phyloP scores from a whole-genome alignment of 1,140 invertebrate species.

The Ips typographus region DNA sequence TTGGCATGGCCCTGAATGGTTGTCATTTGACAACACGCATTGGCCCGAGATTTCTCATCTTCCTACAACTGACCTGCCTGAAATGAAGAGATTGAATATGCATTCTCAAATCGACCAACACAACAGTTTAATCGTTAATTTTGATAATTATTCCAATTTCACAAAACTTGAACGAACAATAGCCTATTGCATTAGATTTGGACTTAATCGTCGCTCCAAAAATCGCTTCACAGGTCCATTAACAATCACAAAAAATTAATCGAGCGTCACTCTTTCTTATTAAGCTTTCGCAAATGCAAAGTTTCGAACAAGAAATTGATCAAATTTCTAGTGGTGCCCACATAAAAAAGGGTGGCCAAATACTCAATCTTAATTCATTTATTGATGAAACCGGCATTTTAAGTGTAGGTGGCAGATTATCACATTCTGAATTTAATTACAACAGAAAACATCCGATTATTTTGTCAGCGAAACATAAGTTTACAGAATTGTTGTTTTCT shows the following conservation, averaged over 20 bases:
- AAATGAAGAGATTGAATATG: slow-evolving; percentile 21
- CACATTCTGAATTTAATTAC: slow-evolving; percentile 25
- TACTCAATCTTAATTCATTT: slow-evolving; percentile 29
- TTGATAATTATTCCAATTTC: slow-evolving; percentile 14
- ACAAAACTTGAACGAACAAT: neutral
- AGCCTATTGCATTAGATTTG: neutral
- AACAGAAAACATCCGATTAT: slow-evolving; percentile 41
- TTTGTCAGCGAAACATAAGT: slow-evolving; percentile 34
- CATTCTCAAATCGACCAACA: slow-evolving; percentile 45
- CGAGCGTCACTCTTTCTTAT: neutral
- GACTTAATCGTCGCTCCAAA: neutral
- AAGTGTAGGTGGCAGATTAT: slow-evolving; percentile 41
- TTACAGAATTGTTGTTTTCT: slow-evolving; percentile 36
- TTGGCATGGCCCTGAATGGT: slow-evolving; percentile 30
- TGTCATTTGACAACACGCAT: neutral
- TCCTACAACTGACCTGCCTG: too few species aligned
- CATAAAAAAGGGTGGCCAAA: slow-evolving; percentile 17
- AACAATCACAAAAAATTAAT: neutral
- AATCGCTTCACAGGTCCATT: neutral
- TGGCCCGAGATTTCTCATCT: slow-evolving; percentile 11
- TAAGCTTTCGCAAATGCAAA: slow-evolving; percentile 20
- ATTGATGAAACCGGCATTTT: slow-evolving; percentile 33
- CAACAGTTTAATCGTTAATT: slow-evolving; percentile 52
- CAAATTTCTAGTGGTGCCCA: slow-evolving; percentile 42
- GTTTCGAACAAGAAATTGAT: slow-evolving; percentile 32